phyloP scores from a whole-genome alignment of 2,113 vertebrate species.

The Hylia prasina region DNA sequence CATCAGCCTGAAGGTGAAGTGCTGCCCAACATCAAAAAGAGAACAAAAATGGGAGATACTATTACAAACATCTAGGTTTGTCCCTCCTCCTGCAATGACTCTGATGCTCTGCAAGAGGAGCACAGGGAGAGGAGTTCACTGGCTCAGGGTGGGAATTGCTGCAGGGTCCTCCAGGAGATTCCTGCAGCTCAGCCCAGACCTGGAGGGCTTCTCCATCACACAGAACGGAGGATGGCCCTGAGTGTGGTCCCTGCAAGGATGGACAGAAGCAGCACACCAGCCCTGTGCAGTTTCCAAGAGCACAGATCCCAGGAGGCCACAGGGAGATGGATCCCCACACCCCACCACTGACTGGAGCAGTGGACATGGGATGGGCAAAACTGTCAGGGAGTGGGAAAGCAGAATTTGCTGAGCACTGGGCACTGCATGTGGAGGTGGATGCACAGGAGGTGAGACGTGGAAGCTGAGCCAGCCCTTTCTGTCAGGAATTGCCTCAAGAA shows the following conservation, averaged over 20 bases:
- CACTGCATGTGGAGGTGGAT: fast-evolving
- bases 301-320: fast-evolving
- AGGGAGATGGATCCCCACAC: fast-evolving
- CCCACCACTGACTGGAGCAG: fast-evolving
- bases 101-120: background rate
- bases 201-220: background rate
- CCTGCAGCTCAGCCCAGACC: background rate
- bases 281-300: background rate
- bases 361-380: background rate
- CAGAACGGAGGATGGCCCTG: background rate
- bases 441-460: background rate
- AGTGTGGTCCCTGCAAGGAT: fast-evolving
- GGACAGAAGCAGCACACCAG: background rate
- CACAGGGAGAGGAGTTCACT: background rate
- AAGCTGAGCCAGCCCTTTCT: conserved; percentile 2
- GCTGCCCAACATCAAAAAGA: background rate
- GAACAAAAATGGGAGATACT: background rate
- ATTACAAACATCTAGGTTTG: background rate
- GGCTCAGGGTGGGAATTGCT: fast-evolving
- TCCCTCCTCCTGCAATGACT: background rate
- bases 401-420: background rate
- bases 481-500: background rate
- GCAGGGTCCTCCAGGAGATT: fast-evolving
- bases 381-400: fast-evolving
- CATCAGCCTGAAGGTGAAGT: background rate